phyloP scores from a whole-genome alignment of 2,797 vertebrate genomes.

The Clarias platycephalus region DNA sequence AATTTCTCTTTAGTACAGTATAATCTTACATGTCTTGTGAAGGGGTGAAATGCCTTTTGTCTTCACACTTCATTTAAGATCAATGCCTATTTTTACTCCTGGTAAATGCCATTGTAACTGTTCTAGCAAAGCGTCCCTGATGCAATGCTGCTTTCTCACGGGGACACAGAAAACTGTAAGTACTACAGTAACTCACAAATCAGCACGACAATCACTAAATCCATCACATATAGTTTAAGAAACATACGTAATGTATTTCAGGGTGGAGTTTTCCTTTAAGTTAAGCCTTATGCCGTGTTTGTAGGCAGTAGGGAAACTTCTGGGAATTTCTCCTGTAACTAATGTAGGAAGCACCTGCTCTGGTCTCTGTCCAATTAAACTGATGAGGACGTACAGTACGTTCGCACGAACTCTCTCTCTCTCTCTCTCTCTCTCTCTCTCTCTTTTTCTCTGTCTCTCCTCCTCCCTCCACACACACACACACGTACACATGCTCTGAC shows the following conservation, averaged over 20 bases:
- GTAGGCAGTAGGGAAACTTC: neutral
- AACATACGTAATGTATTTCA: neutral
- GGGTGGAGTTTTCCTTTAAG: neutral
- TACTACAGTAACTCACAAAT: neutral
- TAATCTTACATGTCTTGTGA: neutral
- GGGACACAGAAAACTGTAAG: neutral
- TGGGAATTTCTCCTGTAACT: neutral
- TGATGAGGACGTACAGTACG: neutral
- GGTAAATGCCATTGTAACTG: neutral
- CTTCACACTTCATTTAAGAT: neutral
- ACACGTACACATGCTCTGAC: neutral
- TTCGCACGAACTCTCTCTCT: neutral
- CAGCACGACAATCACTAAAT: neutral
- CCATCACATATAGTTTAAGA: neutral
- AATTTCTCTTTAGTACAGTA: neutral
- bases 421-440: constrained; percentile 12
- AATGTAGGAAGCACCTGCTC: neutral
- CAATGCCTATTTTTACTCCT: too few relatives aligned
- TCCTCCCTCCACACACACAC: neutral
- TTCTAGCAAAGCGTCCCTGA: neutral
- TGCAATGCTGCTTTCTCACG: neutral
- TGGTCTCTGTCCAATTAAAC: constrained; percentile 10
- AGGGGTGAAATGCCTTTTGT: neutral
- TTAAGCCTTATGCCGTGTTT: neutral
- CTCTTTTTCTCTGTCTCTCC: neutral